phyloP scores from a whole-genome alignment of 2,888 invertebrate species.

The Alsophila aescularia region DNA sequence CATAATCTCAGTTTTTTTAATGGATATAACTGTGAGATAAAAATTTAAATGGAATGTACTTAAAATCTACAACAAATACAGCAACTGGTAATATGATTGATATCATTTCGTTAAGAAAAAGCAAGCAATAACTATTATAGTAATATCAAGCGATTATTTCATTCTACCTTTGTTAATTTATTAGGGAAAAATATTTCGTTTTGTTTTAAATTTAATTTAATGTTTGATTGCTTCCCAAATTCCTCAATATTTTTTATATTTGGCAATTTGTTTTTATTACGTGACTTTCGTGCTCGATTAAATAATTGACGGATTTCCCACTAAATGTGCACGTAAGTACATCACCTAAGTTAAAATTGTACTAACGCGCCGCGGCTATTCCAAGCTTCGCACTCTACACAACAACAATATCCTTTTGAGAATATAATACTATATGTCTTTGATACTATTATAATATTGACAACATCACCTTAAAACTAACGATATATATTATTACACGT shows the following conservation, averaged over 20 bases:
- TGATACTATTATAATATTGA: conserved; percentile 57
- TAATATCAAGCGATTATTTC: conserved; percentile 1
- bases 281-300: conserved; percentile 39
- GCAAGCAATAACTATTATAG: conserved; percentile 24
- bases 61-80: conserved; percentile 36
- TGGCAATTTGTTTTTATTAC: conserved; percentile 12
- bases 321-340: conserved; percentile 54
- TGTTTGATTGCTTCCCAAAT: background rate
- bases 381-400: conserved; percentile 58
- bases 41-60: conserved; percentile 67
- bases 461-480: conserved; percentile 67
- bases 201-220: background rate
- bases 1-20: background rate
- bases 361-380: conserved; percentile 51
- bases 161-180: background rate
- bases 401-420: conserved; percentile 61
- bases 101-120: conserved; percentile 20
- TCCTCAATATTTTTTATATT: conserved; percentile 1
- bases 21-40: conserved; percentile 13
- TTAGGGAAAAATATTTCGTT: background rate
- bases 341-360: conserved; percentile 56
- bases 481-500: conserved; percentile 58
- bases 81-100: conserved; percentile 21
- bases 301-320: conserved; percentile 58
- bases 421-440: conserved; percentile 60